These are phyloP conservation scores for Scaptomyza parva DNA, from an alignment of 2,888 invertebrate genomes.

Conservation along the genomic window DNA sequence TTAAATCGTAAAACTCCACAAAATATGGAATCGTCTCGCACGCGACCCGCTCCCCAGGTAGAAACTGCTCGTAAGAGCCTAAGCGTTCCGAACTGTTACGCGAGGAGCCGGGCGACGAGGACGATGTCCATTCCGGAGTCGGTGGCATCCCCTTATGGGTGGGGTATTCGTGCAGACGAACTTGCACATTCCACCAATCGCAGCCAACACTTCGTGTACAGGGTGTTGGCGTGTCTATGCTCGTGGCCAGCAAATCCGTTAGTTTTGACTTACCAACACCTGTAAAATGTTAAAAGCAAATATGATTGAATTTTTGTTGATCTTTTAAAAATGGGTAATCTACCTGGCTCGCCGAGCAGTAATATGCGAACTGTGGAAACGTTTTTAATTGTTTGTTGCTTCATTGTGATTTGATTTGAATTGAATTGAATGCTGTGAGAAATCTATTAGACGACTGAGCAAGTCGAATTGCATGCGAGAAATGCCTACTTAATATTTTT, in stretches of 20 bases:
- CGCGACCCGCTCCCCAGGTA: background rate
- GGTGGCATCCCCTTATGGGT: constrained; percentile 33
- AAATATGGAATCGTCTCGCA: constrained; percentile 53
- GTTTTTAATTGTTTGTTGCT: constrained; percentile 23
- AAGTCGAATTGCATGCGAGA: constrained; percentile 12
- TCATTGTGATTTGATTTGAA: constrained; percentile 26
- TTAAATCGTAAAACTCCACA: constrained; percentile 65
- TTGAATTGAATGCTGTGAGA: background rate
- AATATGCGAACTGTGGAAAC: constrained; percentile 62
- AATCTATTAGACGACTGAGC: background rate
- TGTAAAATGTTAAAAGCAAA: background rate
- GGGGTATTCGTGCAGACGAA: constrained; percentile 65
- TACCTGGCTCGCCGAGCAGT: constrained; percentile 61
- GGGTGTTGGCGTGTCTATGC: constrained; percentile 52
- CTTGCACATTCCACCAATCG: constrained; percentile 58
- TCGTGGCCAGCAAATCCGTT: constrained; percentile 57
- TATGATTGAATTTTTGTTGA: background rate
- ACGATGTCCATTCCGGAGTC: constrained; percentile 58
- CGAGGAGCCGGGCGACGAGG: constrained; percentile 49
- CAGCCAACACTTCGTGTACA: constrained; percentile 40
- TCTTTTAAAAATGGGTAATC: background rate
- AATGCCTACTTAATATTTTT: constrained; percentile 16
- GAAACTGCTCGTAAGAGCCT: constrained; percentile 2
- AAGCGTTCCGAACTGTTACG: constrained; percentile 16
- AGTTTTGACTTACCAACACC: constrained; percentile 66